These are phyloP conservation scores for Aplysina aerophoba DNA, from an alignment of 37 sponge, comb jelly and placozoan genomes.

Conservation along the genomic window DNA sequence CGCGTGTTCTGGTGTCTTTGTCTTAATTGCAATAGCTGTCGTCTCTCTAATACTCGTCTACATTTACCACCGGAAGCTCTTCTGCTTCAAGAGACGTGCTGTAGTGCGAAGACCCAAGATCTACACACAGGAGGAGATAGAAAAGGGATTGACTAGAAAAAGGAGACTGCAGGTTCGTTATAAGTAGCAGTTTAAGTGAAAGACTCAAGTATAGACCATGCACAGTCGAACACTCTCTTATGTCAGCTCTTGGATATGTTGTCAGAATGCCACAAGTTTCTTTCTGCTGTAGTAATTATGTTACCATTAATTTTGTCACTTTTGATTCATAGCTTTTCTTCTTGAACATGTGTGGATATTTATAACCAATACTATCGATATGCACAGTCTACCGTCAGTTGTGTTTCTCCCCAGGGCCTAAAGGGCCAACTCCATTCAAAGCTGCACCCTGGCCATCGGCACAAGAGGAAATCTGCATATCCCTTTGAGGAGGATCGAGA, in stretches of 20 bases:
- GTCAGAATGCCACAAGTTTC: too few relatives aligned
- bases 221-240: too few relatives aligned
- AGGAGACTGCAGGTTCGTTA: conserved; percentile 4
- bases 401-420: too few relatives aligned
- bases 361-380: too few relatives aligned
- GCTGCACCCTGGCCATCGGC: neutral
- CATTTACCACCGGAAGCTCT: conserved; percentile 25
- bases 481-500: conserved; percentile 42
- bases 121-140: conserved; percentile 20
- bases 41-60: neutral
- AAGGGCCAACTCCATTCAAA: too few relatives aligned
- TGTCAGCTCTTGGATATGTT: too few relatives aligned
- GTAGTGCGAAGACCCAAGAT: conserved; percentile 23
- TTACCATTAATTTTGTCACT: too few relatives aligned
- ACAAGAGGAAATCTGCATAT: conserved; percentile 28
- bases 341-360: too few relatives aligned
- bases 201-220: too few relatives aligned
- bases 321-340: too few relatives aligned
- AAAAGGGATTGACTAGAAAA: conserved; percentile 21
- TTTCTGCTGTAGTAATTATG: too few relatives aligned
- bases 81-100: conserved; percentile 48
- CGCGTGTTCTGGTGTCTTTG: conserved; percentile 2
- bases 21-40: conserved; percentile 42
- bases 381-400: too few relatives aligned
- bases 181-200: neutral